Conservation (phyloP, 2,888 invertebrate genomes). For the Lasiommata megera region DNA sequence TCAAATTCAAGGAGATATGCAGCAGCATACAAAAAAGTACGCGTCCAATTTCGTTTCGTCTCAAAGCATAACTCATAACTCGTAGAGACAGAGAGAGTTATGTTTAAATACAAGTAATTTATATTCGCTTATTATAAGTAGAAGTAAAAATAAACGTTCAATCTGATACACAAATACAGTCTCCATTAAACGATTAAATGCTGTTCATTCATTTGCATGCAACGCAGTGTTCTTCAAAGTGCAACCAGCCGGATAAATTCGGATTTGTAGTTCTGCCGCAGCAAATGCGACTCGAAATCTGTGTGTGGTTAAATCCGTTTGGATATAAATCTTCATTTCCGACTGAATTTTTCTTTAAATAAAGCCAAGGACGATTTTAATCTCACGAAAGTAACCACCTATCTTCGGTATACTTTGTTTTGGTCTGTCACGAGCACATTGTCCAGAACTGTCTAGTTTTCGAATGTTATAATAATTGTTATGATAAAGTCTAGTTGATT, state of each 20-base stretch:
- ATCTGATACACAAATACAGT: constrained; percentile 71
- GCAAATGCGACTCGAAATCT: constrained; percentile 34
- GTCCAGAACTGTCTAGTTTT: background rate
- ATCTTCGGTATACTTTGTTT: background rate
- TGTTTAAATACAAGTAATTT: constrained; percentile 25
- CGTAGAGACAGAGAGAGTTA: background rate
- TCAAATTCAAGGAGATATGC: too few species aligned
- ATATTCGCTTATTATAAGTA: background rate
- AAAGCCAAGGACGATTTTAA: background rate
- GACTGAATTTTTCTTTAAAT: constrained; percentile 8
- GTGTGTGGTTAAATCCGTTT: constrained; percentile 16
- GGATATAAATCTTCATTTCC: constrained; percentile 20
- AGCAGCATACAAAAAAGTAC: too few species aligned
- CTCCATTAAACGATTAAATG: constrained; percentile 73
- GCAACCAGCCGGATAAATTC: constrained; percentile 65
- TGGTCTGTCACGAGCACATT: too few species aligned
- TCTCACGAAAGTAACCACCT: background rate
- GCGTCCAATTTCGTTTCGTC: background rate
- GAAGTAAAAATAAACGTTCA: constrained; percentile 28
- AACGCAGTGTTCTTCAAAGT: constrained; percentile 64
- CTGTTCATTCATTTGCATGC: constrained; percentile 73
- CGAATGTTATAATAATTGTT: too few species aligned
- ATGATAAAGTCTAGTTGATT: too few species aligned
- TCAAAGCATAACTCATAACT: background rate
- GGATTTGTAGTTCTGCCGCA: constrained; percentile 48